A percentile compares a stretch with the other conserved stretches of the same genome.
Evolutionary conservation across 2,797 vertebrate species (phyloP).

Genomic region (Ciconia nigra): DNA sequence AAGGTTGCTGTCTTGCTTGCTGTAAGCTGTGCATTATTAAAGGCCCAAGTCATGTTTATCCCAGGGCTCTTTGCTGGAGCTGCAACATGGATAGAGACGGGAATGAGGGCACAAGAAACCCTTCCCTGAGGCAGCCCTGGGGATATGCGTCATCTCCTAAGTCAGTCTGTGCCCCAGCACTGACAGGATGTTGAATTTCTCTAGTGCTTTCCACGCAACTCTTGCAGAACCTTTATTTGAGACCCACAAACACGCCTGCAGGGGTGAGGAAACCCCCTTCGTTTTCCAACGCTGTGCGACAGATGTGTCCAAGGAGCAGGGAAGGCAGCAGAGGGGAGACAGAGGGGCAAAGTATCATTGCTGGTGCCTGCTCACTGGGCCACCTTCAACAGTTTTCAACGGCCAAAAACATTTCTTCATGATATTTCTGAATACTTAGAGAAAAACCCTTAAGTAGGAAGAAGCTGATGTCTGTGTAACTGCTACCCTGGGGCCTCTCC

Average conservation of each 20-base stretch:
- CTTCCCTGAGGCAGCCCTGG: not conserved
- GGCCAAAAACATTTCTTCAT: not conserved
- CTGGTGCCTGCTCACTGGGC: not conserved
- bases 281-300: not conserved
- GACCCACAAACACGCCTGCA: accelerated
- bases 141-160: not conserved
- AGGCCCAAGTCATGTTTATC: not conserved
- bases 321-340: not conserved
- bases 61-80: not conserved
- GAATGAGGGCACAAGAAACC: not conserved
- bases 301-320: accelerated
- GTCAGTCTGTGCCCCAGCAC: not conserved
- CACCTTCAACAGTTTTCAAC: not conserved
- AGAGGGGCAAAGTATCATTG: not conserved
- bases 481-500: not conserved
- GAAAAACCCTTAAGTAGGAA: not conserved
- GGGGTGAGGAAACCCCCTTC: not conserved
- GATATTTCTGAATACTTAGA: not conserved
- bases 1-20: not conserved
- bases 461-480: not conserved
- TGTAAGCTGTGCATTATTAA: slow-evolving; percentile 13
- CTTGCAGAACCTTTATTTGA: not conserved
- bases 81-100: not conserved
- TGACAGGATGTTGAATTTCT: not conserved
- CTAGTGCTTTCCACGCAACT: not conserved